Conservation (phyloP, 1,140 invertebrate genomes). For the Heliconius nattereri region DNA sequence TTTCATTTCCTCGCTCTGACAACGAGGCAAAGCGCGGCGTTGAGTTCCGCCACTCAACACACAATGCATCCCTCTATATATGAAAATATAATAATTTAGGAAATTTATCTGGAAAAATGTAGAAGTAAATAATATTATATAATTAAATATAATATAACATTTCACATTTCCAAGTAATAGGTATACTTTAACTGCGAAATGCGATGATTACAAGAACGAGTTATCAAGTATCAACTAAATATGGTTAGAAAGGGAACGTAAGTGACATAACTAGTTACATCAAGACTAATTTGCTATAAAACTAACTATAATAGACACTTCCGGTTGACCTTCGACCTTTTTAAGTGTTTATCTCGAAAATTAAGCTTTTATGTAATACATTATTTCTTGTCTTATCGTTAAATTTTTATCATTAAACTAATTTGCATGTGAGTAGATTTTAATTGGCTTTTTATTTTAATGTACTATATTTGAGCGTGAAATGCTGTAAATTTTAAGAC, state of each 20-base stretch:
- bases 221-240: neutral
- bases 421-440: neutral
- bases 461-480: no score
- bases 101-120: no score
- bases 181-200: neutral
- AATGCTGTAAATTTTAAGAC: no score
- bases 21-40: no score
- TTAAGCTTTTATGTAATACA: neutral
- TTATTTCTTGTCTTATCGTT: no score
- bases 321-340: neutral
- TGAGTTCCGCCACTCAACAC: no score
- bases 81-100: neutral
- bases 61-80: no score
- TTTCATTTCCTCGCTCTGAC: no score
- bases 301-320: conserved; percentile 6
- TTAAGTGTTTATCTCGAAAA: neutral
- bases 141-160: conserved; percentile 8
- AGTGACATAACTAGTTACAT: conserved; percentile 14
- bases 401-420: neutral
- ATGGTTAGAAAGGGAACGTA: conserved; percentile 8
- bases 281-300: conserved; percentile 1
- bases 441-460: neutral
- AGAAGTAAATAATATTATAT: neutral
- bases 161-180: neutral
- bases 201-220: conserved; percentile 11